phyloP scores from a whole-genome alignment of 2,888 invertebrate species.

The Artemia sinica region DNA sequence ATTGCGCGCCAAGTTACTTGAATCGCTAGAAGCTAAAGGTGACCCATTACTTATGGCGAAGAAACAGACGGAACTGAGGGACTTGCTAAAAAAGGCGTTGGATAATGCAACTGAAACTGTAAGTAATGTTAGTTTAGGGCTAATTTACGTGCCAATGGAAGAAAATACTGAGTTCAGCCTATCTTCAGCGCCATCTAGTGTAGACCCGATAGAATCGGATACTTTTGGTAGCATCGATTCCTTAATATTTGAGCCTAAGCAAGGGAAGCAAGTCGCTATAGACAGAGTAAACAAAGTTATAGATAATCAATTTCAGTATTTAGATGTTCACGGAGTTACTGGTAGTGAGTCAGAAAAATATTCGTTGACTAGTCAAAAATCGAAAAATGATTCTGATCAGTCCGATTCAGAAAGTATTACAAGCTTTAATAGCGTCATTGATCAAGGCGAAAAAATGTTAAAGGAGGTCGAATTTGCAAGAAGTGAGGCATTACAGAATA shows the following conservation, averaged over 20 bases:
- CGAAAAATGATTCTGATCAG: constrained; percentile 8
- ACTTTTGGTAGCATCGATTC: constrained; percentile 27
- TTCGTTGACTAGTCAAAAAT: constrained; percentile 16
- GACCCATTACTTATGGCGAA: constrained; percentile 23
- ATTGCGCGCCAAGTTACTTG: constrained; percentile 19
- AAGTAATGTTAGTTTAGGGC: constrained; percentile 27
- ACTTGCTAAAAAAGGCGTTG: constrained; percentile 26
- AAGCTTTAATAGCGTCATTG: constrained; percentile 26
- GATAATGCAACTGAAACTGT: constrained; percentile 25
- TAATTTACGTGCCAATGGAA: constrained; percentile 29
- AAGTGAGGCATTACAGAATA: neutral
- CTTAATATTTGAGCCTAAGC: constrained; percentile 28
- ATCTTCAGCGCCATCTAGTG: neutral
- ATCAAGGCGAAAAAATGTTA: constrained; percentile 23
- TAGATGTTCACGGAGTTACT: constrained; percentile 19
- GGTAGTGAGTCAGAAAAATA: constrained; percentile 15
- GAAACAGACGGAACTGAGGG: constrained; percentile 25
- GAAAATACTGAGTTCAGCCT: constrained; percentile 18
- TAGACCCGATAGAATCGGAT: constrained; percentile 25
- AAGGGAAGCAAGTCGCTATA: constrained; percentile 23
- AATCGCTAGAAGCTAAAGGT: constrained; percentile 20
- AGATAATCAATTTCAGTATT: constrained; percentile 21
- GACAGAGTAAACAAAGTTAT: constrained; percentile 21
- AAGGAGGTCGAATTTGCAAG: constrained; percentile 1
- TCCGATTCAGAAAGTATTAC: constrained; percentile 26